Percentiles rank a stretch among this genome's conserved stretches.
Conservation (phyloP, 2,113 vertebrate genomes). For the Chunga burmeisteri region DNA sequence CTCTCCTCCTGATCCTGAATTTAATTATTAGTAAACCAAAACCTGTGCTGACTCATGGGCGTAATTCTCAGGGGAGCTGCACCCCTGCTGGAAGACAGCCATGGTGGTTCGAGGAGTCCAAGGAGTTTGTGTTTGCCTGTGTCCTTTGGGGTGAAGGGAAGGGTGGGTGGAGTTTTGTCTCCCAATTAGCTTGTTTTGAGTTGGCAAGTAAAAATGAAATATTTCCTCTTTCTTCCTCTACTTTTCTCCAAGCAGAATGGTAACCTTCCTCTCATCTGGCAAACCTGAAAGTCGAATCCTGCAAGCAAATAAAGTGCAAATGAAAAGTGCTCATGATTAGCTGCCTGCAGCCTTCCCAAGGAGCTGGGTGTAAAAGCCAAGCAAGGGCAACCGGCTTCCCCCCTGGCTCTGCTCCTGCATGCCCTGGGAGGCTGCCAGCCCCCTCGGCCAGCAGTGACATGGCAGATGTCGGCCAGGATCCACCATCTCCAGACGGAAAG, state of each 20-base stretch:
- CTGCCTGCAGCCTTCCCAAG: background rate
- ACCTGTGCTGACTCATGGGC: fast-evolving
- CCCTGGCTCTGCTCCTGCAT: background rate
- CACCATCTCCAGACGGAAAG: background rate
- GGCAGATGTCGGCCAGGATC: conserved; percentile 11
- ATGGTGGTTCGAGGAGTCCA: fast-evolving
- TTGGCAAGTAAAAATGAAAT: background rate
- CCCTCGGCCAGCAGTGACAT: background rate
- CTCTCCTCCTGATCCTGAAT: background rate
- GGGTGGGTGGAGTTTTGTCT: fast-evolving
- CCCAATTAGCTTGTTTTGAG: fast-evolving
- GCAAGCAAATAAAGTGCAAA: too few species aligned
- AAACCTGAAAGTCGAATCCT: background rate
- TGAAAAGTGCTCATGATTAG: too few species aligned
- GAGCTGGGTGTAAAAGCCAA: background rate
- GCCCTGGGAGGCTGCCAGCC: background rate
- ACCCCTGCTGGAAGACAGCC: background rate
- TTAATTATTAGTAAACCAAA: background rate
- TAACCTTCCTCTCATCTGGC: background rate
- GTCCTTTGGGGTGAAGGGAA: background rate
- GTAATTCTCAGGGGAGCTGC: fast-evolving
- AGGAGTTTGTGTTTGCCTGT: fast-evolving
- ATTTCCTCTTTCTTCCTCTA: background rate
- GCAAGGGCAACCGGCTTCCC: background rate
- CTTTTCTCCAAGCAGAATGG: fast-evolving